Conservation (phyloP, 2,113 vertebrate species). For the Struthidea cinerea region DNA sequence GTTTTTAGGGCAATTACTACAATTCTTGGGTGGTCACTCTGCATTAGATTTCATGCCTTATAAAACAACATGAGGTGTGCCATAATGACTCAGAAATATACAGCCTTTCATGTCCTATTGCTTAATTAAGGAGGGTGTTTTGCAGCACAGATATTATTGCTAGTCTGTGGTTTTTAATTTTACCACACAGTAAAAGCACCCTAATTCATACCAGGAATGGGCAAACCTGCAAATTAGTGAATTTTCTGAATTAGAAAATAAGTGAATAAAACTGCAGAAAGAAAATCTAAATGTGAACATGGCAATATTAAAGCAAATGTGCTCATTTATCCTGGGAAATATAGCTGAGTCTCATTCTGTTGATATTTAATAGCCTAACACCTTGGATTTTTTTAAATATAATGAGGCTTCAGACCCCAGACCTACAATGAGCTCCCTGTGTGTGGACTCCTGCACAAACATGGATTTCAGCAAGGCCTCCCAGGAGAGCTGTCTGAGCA, state of each 20-base stretch:
- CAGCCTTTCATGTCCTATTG: slow-evolving; percentile 64
- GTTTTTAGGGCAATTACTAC: slow-evolving; percentile 65
- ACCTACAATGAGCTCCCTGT: slow-evolving; percentile 34
- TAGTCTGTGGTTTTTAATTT: slow-evolving; percentile 61
- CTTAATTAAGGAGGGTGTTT: slow-evolving; percentile 67
- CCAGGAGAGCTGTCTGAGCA: neutral
- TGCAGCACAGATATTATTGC: slow-evolving; percentile 58
- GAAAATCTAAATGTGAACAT: slow-evolving; percentile 24
- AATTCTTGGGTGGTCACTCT: slow-evolving; percentile 69
- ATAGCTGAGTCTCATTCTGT: neutral
- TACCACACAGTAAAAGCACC: slow-evolving; percentile 39
- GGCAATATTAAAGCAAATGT: neutral
- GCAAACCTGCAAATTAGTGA: slow-evolving; percentile 56
- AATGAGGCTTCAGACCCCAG: slow-evolving; percentile 26
- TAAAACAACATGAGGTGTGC: slow-evolving; percentile 66
- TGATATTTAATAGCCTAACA: slow-evolving; percentile 14
- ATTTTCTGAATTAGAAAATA: slow-evolving; percentile 59
- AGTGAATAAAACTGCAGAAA: slow-evolving; percentile 51
- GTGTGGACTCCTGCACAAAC: neutral
- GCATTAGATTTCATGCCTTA: slow-evolving; percentile 65
- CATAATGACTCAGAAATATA: slow-evolving; percentile 67
- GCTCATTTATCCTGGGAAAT: slow-evolving; percentile 30
- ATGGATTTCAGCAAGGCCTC: neutral
- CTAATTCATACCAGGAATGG: slow-evolving; percentile 44
- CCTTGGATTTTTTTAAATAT: neutral